Evolutionary conservation across 2,888 invertebrate species (phyloP).

Genomic region (Standfussiana lucernea): DNA sequence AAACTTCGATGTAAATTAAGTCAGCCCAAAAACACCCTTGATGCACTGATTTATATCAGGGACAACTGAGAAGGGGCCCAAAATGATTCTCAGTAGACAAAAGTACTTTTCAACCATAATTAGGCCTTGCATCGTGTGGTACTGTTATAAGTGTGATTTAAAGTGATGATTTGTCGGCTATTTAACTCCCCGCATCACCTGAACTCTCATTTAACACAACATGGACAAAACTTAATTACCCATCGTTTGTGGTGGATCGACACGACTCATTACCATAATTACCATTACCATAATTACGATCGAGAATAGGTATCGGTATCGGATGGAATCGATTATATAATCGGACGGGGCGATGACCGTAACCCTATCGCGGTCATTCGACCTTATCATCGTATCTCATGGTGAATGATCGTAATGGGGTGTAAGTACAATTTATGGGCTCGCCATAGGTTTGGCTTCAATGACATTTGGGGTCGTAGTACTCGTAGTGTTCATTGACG

Average conservation of each 20-base stretch:
- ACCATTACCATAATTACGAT: slow-evolving; percentile 59
- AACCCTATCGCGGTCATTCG: slow-evolving; percentile 42
- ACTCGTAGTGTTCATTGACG: slow-evolving; percentile 14
- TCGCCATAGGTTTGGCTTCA: slow-evolving; percentile 27
- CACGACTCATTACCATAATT: slow-evolving; percentile 59
- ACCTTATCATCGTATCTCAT: slow-evolving; percentile 59
- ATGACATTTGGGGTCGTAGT: slow-evolving; percentile 1
- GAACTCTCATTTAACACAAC: slow-evolving; percentile 32
- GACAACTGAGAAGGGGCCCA: neutral
- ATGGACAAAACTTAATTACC: slow-evolving; percentile 53
- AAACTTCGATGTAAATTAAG: neutral
- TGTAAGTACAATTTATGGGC: slow-evolving; percentile 53
- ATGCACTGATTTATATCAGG: neutral
- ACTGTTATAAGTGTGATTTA: no score
- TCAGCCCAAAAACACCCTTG: neutral
- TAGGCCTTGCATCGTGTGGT: no score
- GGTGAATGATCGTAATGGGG: slow-evolving; percentile 57
- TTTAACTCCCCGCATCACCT: neutral
- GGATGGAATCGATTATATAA: slow-evolving; percentile 54
- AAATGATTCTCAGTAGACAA: neutral
- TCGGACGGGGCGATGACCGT: slow-evolving; percentile 54
- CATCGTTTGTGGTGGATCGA: slow-evolving; percentile 54
- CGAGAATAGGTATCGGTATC: slow-evolving; percentile 46
- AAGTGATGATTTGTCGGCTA: neutral
- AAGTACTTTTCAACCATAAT: neutral